phyloP scores from a whole-genome alignment of 2,797 vertebrate species.

The Anguilla megastoma region DNA sequence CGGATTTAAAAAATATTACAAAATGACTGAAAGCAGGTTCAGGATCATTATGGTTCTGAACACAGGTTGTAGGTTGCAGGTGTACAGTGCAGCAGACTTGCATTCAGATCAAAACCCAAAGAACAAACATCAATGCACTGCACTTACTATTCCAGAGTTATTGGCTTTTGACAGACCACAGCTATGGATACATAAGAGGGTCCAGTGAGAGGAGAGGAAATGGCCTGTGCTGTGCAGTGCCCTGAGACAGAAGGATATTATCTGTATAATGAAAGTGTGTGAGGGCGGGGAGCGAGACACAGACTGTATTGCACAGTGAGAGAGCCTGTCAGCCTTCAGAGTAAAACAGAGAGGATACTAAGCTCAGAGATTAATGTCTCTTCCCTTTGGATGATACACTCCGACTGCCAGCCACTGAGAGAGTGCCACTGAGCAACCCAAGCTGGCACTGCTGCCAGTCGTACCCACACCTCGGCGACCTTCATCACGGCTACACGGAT shows the following conservation, averaged over 20 bases:
- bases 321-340: slow-evolving; percentile 29
- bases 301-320: not conserved
- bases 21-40: not conserved
- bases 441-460: not conserved
- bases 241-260: not conserved
- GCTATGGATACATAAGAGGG: not conserved
- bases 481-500: not conserved
- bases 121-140: not conserved
- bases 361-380: slow-evolving; percentile 15
- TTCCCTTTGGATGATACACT: too few species aligned
- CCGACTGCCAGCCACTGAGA: not conserved
- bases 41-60: not conserved
- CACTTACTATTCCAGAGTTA: not conserved
- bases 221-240: not conserved
- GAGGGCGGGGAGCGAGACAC: not conserved
- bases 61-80: not conserved
- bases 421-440: not conserved
- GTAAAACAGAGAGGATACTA: slow-evolving; percentile 23
- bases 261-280: not conserved
- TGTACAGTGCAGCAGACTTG: not conserved
- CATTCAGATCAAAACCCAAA: not conserved
- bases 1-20: not conserved
- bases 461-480: not conserved
- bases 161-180: not conserved
- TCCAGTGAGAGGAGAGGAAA: not conserved